Base-by-base conservation (phyloP, 2,888 invertebrate genomes). In the Capitulum mitella region DNA sequence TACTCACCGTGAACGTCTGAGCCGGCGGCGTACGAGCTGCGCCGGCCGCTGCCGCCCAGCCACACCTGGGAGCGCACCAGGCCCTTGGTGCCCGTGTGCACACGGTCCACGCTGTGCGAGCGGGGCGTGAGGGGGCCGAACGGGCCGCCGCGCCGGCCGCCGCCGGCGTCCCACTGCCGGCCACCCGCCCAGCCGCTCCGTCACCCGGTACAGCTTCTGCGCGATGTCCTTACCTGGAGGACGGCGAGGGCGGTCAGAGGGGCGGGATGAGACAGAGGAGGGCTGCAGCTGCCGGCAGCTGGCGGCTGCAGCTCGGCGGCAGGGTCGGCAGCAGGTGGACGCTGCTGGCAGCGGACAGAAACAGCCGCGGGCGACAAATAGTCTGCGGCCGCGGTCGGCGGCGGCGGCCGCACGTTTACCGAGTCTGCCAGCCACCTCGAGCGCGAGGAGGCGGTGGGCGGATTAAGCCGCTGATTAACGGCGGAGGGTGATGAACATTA, bases 201-300 rank as follows among this genome's bases (percentile, higher is more conserved):
- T 92, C 83, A 93, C 88, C 37, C 92, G 92, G 86, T 93, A 93
- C 83, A 94, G 87, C 86, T 94, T 93, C 84, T 92, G 91, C 54
- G 93, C 93, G 84, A 94, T 92, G 85, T 93, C 93, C 86, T 93
- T 93, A 80, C 92, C 92, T 88, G 81, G 34, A 3, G 19, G 58
- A 58, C n/a, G 8, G 58, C 10, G 58, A 6, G 51, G 6, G 6
- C 43, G 43, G 6, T 43, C 43, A 43, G 43, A 43, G n/a, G n/a
- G n/a, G n/a, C n/a, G n/a, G n/a, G n/a, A n/a, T n/a, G n/a, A n/a
- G 43, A 43, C 6, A 43, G 43, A 12, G 43, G 43, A 43, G 43
- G 43, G 43, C 43, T 8, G 43, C 43, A 43, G 6, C 6, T 8
- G 43, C 5, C 43, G 43, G 12, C 5, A 43, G 43, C 43, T n/a